Evolutionary conservation across 2,888 invertebrate genomes (phyloP), one percentile per base, ranked within the genome.

Genomic region (Lycophotia porphyrea): DNA sequence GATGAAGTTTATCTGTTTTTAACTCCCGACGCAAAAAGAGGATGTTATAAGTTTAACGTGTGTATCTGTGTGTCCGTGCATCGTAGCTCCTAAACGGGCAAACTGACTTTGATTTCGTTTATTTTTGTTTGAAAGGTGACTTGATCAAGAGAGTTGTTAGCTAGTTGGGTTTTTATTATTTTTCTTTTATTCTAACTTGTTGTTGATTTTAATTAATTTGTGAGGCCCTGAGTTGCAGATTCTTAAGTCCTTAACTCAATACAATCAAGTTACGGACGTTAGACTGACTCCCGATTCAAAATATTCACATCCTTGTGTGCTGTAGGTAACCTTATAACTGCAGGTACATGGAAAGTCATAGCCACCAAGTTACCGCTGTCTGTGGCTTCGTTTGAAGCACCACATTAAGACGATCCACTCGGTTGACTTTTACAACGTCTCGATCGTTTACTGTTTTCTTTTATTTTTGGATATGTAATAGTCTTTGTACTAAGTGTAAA

Each of bases 361-460:
- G 73, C 64, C 61, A 76, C 44, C 42, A 68, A 72, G 76, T n/a
- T 61, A 71, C 61, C 65, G 68, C 44, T 77, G 73, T 83, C 77
- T 80, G 83, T 58, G 77, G 83, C 74, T 77, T 82, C 71, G 64
- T n/a, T 61, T 76, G 55, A 58, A 83, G 80, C 65, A 83, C 80
- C 82, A 34, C 80, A 80, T 83, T 83, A 83, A 76, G 70, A 67
- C 31, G 77, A 77, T 80, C 44, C 52, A 83, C 64, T 83, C 77
- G 68, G 80, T 80, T 83, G 80, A 66, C 74, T 80, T 83, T 83
- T 83, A 83, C 76, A 80, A 77, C 73, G 77, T 71, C 83, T 80
- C 71, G 69, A 83, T 80, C 73, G 80, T 80, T 83, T 83, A 69
- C 65, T 63, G 31, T 71, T 69, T 83, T 77, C 49, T 83, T 83